Percentiles rank a stretch among this genome's conserved stretches.
These are phyloP conservation scores for Protonemura montana DNA, from an alignment of 2,888 invertebrate genomes.

Conservation along the genomic window DNA sequence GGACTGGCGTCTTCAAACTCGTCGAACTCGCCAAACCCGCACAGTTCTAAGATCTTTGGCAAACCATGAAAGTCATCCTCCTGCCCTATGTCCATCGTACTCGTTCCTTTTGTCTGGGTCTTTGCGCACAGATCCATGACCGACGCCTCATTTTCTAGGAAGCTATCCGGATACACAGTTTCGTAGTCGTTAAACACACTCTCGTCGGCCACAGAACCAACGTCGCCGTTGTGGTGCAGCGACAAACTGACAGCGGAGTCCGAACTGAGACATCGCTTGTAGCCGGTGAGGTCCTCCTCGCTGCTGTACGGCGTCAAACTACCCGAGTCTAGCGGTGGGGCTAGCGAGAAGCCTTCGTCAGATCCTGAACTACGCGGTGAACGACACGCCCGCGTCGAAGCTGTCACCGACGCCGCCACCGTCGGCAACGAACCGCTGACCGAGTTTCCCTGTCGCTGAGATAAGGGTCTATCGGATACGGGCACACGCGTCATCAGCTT, in stretches of 20 bases:
- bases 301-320: neutral
- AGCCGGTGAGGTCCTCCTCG: constrained; percentile 5
- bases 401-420: neutral
- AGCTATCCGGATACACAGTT: neutral
- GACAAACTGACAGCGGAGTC: constrained; percentile 31
- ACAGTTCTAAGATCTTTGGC: neutral
- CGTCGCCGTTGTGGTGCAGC: neutral
- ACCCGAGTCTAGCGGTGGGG: neutral
- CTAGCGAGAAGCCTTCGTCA: constrained; percentile 24
- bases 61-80: neutral
- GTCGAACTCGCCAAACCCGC: neutral
- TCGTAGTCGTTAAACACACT: neutral
- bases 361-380: constrained; percentile 21
- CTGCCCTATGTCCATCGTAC: constrained; percentile 4
- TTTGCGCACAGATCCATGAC: neutral
- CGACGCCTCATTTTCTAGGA: neutral
- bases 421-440: neutral
- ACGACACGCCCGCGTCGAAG: neutral
- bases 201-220: neutral
- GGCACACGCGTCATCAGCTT: neutral
- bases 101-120: constrained; percentile 1
- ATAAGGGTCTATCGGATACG: neutral
- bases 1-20: neutral
- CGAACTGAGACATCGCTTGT: constrained; percentile 24
- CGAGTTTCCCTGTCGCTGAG: neutral